Conservation (phyloP, 2,113 vertebrate genomes). For the Nibea albiflora region DNA sequence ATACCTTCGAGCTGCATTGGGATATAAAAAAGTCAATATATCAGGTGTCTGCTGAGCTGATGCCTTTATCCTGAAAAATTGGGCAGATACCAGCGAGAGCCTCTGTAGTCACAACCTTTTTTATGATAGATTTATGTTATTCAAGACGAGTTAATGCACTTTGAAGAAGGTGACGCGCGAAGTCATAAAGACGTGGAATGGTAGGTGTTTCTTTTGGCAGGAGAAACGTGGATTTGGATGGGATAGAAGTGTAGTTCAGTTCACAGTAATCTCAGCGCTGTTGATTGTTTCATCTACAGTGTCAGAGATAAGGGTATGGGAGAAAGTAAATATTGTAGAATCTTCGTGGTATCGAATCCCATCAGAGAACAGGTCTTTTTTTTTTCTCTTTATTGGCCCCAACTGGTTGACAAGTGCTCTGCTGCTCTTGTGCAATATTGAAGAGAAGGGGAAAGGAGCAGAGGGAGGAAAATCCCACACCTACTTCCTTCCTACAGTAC, state of each 20-base stretch:
- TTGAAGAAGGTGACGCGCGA: neutral
- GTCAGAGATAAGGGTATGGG: conserved; percentile 13
- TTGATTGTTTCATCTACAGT: neutral
- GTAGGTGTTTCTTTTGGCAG: neutral
- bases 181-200: neutral
- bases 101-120: neutral
- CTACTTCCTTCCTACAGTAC: neutral
- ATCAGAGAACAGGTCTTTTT: conserved; percentile 31
- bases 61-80: neutral
- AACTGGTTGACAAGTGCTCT: conserved; percentile 45
- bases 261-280: neutral
- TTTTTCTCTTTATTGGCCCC: conserved; percentile 26
- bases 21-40: neutral
- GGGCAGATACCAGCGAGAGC: neutral
- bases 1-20: neutral
- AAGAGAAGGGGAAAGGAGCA: conserved; percentile 31
- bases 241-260: neutral
- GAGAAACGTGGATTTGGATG: neutral
- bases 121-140: neutral
- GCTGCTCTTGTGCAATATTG: conserved; percentile 48
- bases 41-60: neutral
- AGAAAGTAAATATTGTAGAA: conserved; percentile 55
- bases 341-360: conserved; percentile 31
- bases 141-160: neutral
- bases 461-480: conserved; percentile 23